Base-by-base conservation (phyloP, 53 echinoderm and acorn worm species). In the Echinometra lucunter region DNA sequence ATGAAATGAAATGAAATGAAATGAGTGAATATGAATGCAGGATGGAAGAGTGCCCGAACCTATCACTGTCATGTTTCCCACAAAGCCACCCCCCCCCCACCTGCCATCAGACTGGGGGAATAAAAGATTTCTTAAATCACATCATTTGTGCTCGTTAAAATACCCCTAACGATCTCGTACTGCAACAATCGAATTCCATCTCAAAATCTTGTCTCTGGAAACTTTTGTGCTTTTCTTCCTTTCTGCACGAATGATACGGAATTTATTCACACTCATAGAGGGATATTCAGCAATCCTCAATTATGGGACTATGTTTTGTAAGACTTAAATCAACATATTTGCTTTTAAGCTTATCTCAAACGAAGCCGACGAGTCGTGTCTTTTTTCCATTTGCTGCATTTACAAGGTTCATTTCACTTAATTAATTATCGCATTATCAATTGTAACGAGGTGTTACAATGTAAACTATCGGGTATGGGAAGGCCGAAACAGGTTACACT, bases 111-210 rank as follows among this genome's bases (percentile, higher is more conserved):
- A 85, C 11, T 85, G 6, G 78, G 38, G 78, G 85, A 49, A 45
- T 49, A 47, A 85, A 81, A 45, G 49, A 11, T 47, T 40, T 85
- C 53, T 49, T 11, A 85, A 85, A 85, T 85, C 85, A 53, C 49
- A 49, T 85, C 85, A 85, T 85, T 85, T n/a, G 85, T 30, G 85
- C 49, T 49, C 85, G 30, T 85, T 85, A 85, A 85, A 85, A 85
- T 10, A n/a, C 28, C 45, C 42, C 19, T 40, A 78, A 40, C n/a
- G 85, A 28, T 49, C 47, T 53, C n/a, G 47, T 85, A 85, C 49
- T 45, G 49, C n/a, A 85, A 47, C 47, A 28, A 85, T 49, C 49
- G 27, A 8, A 6, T 85, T 85, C 81, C 49, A 85, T 85, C 11
- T n/a, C 85, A 47, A 44, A n/a, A 85, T 85, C 44, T 49, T 12